A percentile compares a stretch with the other conserved stretches of the same genome.
These are phyloP conservation scores for Macrosiphum euphorbiae DNA, from an alignment of 2,888 invertebrate species.

Conservation along the genomic window DNA sequence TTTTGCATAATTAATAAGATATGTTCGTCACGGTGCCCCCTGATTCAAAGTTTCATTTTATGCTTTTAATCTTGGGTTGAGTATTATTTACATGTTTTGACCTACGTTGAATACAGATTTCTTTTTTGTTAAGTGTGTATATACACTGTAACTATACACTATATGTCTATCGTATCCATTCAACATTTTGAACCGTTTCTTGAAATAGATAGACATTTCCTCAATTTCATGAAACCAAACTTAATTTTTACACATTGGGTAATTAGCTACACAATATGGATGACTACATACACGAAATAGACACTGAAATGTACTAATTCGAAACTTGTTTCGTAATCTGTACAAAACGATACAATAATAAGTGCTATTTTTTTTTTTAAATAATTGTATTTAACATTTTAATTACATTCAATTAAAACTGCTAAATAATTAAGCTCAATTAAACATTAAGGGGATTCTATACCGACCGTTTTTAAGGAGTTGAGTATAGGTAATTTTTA, in stretches of 20 bases:
- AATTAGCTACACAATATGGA: neutral
- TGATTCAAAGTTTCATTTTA: neutral
- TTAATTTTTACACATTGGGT: neutral
- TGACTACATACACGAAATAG: neutral
- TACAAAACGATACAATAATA: too few relatives aligned
- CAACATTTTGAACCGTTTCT: neutral
- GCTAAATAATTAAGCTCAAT: too few relatives aligned
- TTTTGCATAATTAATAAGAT: neutral
- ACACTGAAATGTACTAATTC: neutral
- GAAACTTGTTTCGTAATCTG: too few relatives aligned
- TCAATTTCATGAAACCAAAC: neutral
- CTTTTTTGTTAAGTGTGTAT: neutral
- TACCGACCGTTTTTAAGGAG: too few relatives aligned
- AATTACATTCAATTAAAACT: too few relatives aligned
- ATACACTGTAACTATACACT: neutral
- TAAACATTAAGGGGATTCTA: too few relatives aligned
- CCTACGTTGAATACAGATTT: neutral
- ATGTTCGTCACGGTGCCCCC: neutral
- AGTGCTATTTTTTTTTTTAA: too few relatives aligned
- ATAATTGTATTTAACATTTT: too few relatives aligned
- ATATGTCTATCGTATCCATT: neutral
- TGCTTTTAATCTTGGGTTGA: neutral
- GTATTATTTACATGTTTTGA: neutral
- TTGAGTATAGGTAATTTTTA: too few relatives aligned
- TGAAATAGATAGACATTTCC: neutral